Base-by-base conservation (phyloP, 1,140 invertebrate species). In the Dysdera silvatica region DNA sequence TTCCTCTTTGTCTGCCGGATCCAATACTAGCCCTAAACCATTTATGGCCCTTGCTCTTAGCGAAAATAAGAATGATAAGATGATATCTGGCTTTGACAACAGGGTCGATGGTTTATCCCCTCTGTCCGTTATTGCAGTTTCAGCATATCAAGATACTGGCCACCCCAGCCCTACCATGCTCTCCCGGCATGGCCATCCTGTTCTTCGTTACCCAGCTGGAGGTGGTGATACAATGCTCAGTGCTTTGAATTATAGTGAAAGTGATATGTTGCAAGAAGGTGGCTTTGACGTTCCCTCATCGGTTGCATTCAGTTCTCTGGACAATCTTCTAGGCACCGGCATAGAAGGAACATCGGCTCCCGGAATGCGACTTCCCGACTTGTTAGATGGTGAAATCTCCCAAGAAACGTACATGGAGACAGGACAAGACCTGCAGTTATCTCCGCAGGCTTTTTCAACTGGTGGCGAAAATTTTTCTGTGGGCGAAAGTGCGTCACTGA, bases 331-430 rank as follows among this genome's bases (percentile, higher is more conserved):
- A 6, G 71, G 71, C n/a, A 69, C 73, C 53, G 69, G 70, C 7
- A 69, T 67, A 56, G 61, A 62, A 23, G 59, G 66, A 53, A 70
- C 66, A 35, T 70, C 70, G 52, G 52, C 43, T 23, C 49, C 45
- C 61, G 68, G 16, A 60, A 71, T 37, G 69, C 70, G 18, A 51
- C 70, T n/a, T 83, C 85, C 75, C n/a, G 84, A 85, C 72, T 75
- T 87, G 69, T 85, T 86, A 74, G 85, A 87, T 76, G 84, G 84
- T 66, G 84, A 84, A 63, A 80, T 79, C 61, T 83, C 83, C 47
- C 83, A 83, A 71, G 85, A 76, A 29, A 66, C 74, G 4, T 74
- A 74, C 24, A 67, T 68, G 37, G 65, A 67, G 35, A 43, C 53
- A 8, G 48, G 45, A 14, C 62, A 69, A 35, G 61, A 84, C 71